Evolutionary conservation across 2,888 invertebrate species (phyloP).

Genomic region (Callimorpha dominula): DNA sequence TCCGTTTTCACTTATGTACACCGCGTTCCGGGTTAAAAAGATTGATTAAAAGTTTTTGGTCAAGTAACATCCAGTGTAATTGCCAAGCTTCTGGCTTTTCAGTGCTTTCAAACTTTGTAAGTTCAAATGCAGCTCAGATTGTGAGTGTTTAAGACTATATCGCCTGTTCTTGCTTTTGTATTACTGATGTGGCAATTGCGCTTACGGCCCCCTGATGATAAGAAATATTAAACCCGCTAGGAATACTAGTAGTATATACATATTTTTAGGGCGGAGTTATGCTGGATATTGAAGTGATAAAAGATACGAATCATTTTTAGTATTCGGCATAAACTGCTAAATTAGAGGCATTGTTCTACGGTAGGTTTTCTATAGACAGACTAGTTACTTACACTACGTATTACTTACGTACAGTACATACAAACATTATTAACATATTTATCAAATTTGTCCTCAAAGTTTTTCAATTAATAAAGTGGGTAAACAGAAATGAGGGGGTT

Average conservation of each 20-base stretch:
- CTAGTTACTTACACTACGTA: no score
- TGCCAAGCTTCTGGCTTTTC: constrained; percentile 14
- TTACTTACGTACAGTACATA: not conserved
- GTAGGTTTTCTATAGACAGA: no score
- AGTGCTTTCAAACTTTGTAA: not conserved
- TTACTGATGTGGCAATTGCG: no score
- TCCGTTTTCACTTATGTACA: constrained; percentile 47
- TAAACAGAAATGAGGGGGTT: constrained; percentile 29
- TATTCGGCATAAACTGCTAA: no score
- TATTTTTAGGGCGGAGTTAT: no score
- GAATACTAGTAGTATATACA: no score
- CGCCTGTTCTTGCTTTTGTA: not conserved
- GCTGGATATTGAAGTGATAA: no score
- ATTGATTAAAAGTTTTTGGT: constrained; percentile 47
- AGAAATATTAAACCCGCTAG: no score
- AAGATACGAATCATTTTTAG: no score
- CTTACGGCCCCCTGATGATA: no score
- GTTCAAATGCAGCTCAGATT: not conserved
- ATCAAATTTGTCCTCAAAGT: constrained; percentile 36
- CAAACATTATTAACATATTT: not conserved
- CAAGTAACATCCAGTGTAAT: constrained; percentile 30
- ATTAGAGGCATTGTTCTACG: no score
- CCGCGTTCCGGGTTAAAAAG: constrained; percentile 33
- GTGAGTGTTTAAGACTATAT: not conserved
- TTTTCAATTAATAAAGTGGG: constrained; percentile 53